Base-by-base conservation (phyloP, 1,140 invertebrate species). In the Apis laboriosa region DNA sequence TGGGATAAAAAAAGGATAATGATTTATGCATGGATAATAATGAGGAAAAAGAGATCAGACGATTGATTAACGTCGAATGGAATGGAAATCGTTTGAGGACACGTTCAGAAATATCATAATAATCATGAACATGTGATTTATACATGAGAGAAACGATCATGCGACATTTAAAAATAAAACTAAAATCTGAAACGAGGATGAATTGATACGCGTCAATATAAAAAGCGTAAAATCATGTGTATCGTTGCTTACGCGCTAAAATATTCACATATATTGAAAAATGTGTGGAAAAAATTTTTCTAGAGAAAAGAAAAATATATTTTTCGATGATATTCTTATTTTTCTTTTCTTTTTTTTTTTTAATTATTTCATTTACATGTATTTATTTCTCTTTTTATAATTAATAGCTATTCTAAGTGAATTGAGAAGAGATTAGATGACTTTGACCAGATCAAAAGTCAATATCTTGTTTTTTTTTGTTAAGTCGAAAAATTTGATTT, bases 21-120 rank as follows among this genome's bases (percentile, higher is more conserved):
- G 75, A 88, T 87, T 88, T 88, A 77, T 58, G 58, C 63, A 77
- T 78, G 28, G 70, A 53, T 11, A 51, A 21, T 8, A 72, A 53
- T 21, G 7, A n/a, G 56, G 34, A n/a, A 82, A 86, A 71, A 77
- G 53, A 77, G 85, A 83, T 63, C 34, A n/a, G 74, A 64, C 56
- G 66, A 80, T 74, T 74, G 66, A 80, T 56, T 9, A 71, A 24
- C 60, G 76, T 68, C 75, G 43, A 81, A 68, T 21, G 73, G 49
- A 28, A 55, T 28, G 17, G 28, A 66, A 28, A 34, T 51, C 63
- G 56, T 55, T 8, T 9, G 34, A 19, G n/a, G 55, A 64, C 49
- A 12, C 19, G 15, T 67, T 75, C 13, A 53, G n/a, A 72, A 71
- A 79, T 73, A 55, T 17, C 60, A 11, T 13, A 19, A 24, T 13